Conservation (phyloP, 2,888 invertebrate genomes). For the Dynastes tityus region DNA sequence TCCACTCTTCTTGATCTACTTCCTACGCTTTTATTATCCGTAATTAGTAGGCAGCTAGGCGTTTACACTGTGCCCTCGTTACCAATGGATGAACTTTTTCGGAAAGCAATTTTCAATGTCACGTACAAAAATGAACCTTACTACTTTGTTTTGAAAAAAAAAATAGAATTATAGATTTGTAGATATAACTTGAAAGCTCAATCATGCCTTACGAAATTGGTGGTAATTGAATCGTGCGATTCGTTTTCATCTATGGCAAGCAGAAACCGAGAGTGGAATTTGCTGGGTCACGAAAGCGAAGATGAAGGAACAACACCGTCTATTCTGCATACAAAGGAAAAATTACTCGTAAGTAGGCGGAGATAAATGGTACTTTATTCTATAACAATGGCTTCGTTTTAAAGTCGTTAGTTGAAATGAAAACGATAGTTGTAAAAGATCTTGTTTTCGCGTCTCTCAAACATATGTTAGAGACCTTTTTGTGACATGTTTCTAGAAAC, state of each 20-base stretch:
- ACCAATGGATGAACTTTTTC: too few species aligned
- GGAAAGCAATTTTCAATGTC: too few species aligned
- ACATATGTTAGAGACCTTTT: background rate
- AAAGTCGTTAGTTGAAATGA: conserved; percentile 17
- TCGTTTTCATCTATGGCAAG: background rate
- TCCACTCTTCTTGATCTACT: too few species aligned
- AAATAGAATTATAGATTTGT: too few species aligned
- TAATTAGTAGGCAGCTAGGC: too few species aligned
- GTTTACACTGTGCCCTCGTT: too few species aligned
- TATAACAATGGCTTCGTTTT: conserved; percentile 24
- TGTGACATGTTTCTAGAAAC: background rate
- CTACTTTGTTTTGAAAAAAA: too few species aligned
- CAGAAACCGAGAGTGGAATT: conserved; percentile 44
- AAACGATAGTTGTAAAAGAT: background rate
- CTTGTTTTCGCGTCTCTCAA: background rate
- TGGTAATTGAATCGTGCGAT: background rate
- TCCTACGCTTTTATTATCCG: too few species aligned
- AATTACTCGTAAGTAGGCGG: conserved; percentile 25
- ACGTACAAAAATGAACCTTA: too few species aligned
- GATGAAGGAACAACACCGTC: conserved; percentile 8
- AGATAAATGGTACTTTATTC: background rate
- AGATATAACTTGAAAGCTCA: too few species aligned
- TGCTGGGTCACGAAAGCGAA: conserved; percentile 15
- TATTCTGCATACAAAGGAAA: conserved; percentile 33
- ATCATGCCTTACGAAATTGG: background rate